These are phyloP conservation scores for Ochlodes sylvanus DNA, from an alignment of 2,888 invertebrate species.

Conservation along the genomic window DNA sequence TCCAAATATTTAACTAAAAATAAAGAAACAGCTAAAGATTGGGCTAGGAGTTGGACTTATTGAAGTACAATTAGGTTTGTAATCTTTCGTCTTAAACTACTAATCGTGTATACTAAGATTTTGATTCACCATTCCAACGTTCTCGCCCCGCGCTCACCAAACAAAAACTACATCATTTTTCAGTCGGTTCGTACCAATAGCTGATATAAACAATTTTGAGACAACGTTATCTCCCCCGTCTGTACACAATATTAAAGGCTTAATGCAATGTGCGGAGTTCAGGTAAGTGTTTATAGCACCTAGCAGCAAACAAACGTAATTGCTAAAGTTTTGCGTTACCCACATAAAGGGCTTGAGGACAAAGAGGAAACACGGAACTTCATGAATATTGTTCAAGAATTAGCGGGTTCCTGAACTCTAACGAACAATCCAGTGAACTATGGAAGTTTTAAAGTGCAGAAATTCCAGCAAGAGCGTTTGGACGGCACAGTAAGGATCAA, in stretches of 20 bases:
- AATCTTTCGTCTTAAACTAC: no score
- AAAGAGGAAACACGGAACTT: slow-evolving; percentile 27
- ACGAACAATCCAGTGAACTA: neutral
- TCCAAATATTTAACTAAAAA: no score
- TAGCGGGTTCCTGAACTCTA: neutral
- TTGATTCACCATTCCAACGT: no score
- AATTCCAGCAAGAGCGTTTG: neutral
- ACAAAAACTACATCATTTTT: no score
- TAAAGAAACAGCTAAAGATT: no score
- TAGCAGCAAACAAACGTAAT: slow-evolving; percentile 29
- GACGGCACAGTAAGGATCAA: neutral
- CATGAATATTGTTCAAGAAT: slow-evolving; percentile 12
- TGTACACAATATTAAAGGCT: slow-evolving; percentile 11
- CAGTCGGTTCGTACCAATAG: no score
- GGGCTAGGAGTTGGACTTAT: no score
- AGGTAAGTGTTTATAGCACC: slow-evolving; percentile 26
- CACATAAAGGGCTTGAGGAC: slow-evolving; percentile 19
- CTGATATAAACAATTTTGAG: no score
- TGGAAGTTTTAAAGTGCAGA: neutral
- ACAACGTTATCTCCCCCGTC: neutral
- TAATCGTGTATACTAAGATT: no score
- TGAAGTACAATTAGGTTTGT: no score
- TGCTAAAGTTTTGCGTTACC: slow-evolving; percentile 27
- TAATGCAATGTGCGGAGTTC: slow-evolving; percentile 21
- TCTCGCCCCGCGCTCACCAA: no score